Evolutionary conservation across 92 coral and sea anemone genomes (phyloP), one percentile per base, ranked within the genome.

Genomic region (Siderastrea radians): DNA sequence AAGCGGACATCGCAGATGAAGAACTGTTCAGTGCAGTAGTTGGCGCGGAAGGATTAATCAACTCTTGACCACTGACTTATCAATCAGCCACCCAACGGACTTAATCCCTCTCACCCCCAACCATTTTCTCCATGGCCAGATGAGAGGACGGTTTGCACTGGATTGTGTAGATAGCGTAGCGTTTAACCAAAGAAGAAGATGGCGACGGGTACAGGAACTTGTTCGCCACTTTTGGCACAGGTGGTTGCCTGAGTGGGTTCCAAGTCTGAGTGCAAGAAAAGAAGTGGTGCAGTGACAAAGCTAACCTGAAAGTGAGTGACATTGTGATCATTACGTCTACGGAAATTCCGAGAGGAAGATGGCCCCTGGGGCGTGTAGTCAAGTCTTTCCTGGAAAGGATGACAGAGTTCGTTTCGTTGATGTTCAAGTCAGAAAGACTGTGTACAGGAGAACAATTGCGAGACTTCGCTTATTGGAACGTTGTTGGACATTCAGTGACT

Each of bases 21-120:
- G 92, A 89, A 88, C 85, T 89, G 52, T 68, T 62, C 14, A 89
- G 90, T 47, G 88, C 91, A 63, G 76, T 75, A 19, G 83, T 74
- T 10, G 91, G 94, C 13, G 92, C 88, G 10, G 94, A 91, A 76
- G 90, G 82, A 16, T 85, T 87, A 53, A 77, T 88, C 47, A 88
- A 78, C 53, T 88, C 89, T 3, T 54, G 86, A 61, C 92, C 92
- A 1, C 59, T 88, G 46, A 91, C 91, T 3, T 87, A 87, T 75
- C 88, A 87, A 17, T 81, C 88, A 48, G 83, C 74, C n/a, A 75
- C 69, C 91, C 94, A 6, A 67, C 46, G n/a, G 92, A 88, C 60
- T 48, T 71, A 26, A 78, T 68, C 14, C 92, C 89, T 11, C 82
- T 88, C 3, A 88, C 78, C 6, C 92, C 89, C 55, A 92, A 92